Conservation (phyloP, 2,888 invertebrate genomes). For the Osmoderma eremita region DNA sequence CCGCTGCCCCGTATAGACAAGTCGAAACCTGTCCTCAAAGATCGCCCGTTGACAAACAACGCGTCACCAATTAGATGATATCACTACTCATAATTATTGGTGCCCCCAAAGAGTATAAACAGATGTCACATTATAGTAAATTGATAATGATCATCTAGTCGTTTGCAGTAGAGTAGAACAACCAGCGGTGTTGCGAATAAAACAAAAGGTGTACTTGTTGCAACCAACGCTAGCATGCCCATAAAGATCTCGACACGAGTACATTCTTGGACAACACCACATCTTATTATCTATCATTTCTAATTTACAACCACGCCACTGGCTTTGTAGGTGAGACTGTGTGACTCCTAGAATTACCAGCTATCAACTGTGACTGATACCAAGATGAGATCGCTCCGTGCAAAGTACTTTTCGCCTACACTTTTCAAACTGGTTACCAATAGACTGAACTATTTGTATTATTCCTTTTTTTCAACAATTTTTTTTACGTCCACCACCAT, state of each 20-base stretch:
- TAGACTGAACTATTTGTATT: conserved; percentile 42
- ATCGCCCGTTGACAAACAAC: conserved; percentile 31
- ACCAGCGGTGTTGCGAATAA: conserved; percentile 10
- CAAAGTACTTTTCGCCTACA: conserved; percentile 45
- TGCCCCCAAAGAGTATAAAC: conserved; percentile 11
- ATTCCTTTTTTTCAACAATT: conserved; percentile 16
- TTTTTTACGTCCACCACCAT: no score
- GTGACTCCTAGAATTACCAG: conserved; percentile 45
- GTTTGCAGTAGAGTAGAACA: conserved; percentile 37
- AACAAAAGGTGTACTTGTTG: no score
- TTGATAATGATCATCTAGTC: conserved; percentile 40
- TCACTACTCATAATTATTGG: conserved; percentile 26
- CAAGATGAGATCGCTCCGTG: conserved; percentile 47
- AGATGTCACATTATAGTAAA: conserved; percentile 28
- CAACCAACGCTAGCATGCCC: no score
- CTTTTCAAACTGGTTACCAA: conserved; percentile 44
- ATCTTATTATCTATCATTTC: background rate
- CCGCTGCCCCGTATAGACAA: no score
- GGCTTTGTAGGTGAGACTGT: conserved; percentile 44
- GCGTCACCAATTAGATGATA: conserved; percentile 31
- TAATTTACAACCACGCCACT: conserved; percentile 18
- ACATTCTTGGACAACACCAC: background rate
- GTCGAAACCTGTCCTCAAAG: conserved; percentile 13
- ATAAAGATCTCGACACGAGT: no score
- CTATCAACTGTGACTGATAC: conserved; percentile 50